Percentiles rank a stretch among this genome's conserved stretches.
These are phyloP conservation scores for Acrobasis suavella DNA, from an alignment of 2,888 invertebrate species.

Conservation along the genomic window DNA sequence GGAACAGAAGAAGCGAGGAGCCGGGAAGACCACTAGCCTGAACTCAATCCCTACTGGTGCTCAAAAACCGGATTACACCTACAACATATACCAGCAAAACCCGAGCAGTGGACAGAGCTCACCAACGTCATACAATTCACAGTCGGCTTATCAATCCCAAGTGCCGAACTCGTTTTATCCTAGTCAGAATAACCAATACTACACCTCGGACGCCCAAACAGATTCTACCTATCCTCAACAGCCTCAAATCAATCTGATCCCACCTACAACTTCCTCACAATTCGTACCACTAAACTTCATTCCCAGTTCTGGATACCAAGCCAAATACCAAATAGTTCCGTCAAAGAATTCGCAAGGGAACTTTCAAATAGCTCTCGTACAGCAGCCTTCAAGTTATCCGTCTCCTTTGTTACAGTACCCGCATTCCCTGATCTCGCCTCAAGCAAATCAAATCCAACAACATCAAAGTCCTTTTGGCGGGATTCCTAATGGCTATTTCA, in stretches of 20 bases:
- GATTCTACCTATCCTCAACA: slow-evolving; percentile 46
- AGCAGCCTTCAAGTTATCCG: slow-evolving; percentile 53
- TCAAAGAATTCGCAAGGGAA: slow-evolving; percentile 60
- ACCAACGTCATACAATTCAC: slow-evolving; percentile 50
- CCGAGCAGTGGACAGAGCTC: slow-evolving; percentile 48
- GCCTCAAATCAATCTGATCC: slow-evolving; percentile 53
- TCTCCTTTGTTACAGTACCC: slow-evolving; percentile 54
- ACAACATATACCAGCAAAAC: slow-evolving; percentile 65
- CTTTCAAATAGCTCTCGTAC: slow-evolving; percentile 64
- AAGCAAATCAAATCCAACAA: slow-evolving; percentile 43
- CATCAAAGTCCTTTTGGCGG: slow-evolving; percentile 48
- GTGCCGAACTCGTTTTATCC: slow-evolving; percentile 69
- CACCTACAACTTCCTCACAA: slow-evolving; percentile 56
- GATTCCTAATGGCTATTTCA: slow-evolving; percentile 54
- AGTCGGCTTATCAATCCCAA: slow-evolving; percentile 56
- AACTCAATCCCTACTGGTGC: slow-evolving; percentile 71
- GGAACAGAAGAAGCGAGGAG: slow-evolving; percentile 74
- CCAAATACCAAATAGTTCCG: slow-evolving; percentile 70
- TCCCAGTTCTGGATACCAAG: slow-evolving; percentile 69
- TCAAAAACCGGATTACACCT: slow-evolving; percentile 74
- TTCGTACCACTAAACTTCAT: slow-evolving; percentile 69
- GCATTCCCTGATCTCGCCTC: slow-evolving; percentile 50
- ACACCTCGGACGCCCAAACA: slow-evolving; percentile 48
- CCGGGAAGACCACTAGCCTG: slow-evolving; percentile 59
- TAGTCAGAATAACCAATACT: slow-evolving; percentile 64